Evolutionary conservation across 2,113 vertebrate species (phyloP), one percentile per base, ranked within the genome.

Genomic region (Lagenorhynchus albirostris): DNA sequence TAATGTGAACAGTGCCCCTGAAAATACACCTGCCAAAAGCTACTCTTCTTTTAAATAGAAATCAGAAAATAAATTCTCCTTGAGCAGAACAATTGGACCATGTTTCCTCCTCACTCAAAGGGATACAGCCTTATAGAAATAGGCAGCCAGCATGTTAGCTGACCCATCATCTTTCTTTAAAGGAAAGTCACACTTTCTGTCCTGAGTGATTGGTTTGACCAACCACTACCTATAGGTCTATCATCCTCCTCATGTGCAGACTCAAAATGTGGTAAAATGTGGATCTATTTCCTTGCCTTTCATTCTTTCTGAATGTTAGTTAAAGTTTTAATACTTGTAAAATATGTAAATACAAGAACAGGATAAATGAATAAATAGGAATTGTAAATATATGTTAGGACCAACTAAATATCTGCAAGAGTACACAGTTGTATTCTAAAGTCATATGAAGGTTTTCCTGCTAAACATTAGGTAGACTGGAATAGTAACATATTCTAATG

Each of bases 1-100:
- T 93, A 73, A 92, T 93, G n/a, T 21, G 65, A 83, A 36, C 23
- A 91, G 84, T 38, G 9, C 80, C 60, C 60, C 29, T 81, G 38
- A 89, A 13, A 62, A 89, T 96, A 47, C n/a, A 83, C 65, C 84
- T 97, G 94, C 60, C 63, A 12, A 74, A 95, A 97, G 77, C 55
- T 6, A 3, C 70, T 97, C 81, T 94, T 62, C 86, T 94, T 65
- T 95, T 97, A 92, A 95, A 96, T 94, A 97, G 81, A 81, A 98
- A 92, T 70, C 96, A 92, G 60, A 89, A 98, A 97, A 95, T 44
- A 96, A 97, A 93, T 23, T 68, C 15, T 89, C 77, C 68, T 92
- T 62, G 86, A 94, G 44, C 8, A 95, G 29, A 93, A 71, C 53
- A 87, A 20, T 31, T 82, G 36, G 29, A 17, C 15, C 62, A 71